phyloP scores from a whole-genome alignment of 2,113 vertebrate genomes.

The Poeciliopsis turrubarensis region DNA sequence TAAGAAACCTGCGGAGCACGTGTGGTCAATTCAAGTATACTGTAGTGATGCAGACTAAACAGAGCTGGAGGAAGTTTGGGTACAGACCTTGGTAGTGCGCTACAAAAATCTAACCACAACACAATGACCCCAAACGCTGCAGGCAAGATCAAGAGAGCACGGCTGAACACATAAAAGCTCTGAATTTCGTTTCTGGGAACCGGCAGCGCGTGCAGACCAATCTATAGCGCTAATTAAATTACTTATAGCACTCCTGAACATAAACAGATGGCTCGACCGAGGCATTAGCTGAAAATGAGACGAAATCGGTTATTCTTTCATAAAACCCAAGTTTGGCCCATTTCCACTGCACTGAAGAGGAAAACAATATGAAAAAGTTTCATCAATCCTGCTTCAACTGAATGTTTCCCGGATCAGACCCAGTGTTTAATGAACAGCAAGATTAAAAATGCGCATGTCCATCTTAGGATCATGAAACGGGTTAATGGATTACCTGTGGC shows the following conservation, averaged over 20 bases:
- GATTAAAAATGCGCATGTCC: too few species aligned
- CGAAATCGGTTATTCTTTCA: not conserved
- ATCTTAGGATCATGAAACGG: too few species aligned
- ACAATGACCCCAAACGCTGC: slow-evolving; percentile 33
- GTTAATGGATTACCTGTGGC: too few species aligned
- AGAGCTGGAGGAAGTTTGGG: slow-evolving; percentile 57
- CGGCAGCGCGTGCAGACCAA: slow-evolving; percentile 8
- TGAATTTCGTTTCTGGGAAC: not conserved
- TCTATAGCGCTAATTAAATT: slow-evolving; percentile 3
- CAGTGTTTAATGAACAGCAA: too few species aligned
- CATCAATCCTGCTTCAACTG: too few species aligned
- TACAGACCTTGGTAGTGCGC: slow-evolving; percentile 19
- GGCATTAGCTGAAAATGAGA: slow-evolving; percentile 7
- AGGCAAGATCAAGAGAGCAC: slow-evolving; percentile 29
- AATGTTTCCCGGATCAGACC: too few species aligned
- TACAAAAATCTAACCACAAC: slow-evolving; percentile 56
- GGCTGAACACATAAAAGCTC: not conserved
- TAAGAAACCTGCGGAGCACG: slow-evolving; percentile 14
- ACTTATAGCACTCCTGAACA: not conserved
- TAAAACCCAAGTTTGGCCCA: not conserved
- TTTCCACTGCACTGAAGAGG: too few species aligned
- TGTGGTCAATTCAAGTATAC: slow-evolving; percentile 41
- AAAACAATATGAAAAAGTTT: too few species aligned
- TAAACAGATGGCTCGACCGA: not conserved
- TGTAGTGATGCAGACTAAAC: slow-evolving; percentile 63